phyloP scores from a whole-genome alignment of 64 coral and sea anemone genomes.

The Montipora foliosa region DNA sequence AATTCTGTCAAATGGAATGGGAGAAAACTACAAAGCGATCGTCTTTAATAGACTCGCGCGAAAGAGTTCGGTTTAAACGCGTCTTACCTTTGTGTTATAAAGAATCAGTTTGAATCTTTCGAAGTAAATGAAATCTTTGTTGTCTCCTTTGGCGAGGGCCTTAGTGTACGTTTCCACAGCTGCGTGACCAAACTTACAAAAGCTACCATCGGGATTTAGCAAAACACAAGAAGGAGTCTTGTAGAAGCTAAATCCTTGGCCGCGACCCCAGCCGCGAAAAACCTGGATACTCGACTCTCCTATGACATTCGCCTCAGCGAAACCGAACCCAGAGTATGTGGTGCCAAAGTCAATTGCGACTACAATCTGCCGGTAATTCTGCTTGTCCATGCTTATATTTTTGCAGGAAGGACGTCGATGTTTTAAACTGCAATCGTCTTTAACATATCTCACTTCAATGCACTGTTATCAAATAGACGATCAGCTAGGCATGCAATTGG shows the following conservation, averaged over 20 bases:
- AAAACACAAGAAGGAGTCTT: conserved; percentile 71
- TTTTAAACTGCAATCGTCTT: not conserved
- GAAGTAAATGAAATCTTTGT: conserved; percentile 57
- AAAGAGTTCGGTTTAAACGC: not conserved
- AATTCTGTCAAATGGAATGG: too few relatives aligned
- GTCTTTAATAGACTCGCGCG: not conserved
- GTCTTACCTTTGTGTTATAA: conserved; percentile 73
- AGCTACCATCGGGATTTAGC: conserved; percentile 48
- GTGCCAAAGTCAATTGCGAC: conserved; percentile 71
- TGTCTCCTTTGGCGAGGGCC: conserved; percentile 55
- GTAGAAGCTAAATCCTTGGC: conserved; percentile 78
- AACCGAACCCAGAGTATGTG: conserved; percentile 68
- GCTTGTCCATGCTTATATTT: not conserved
- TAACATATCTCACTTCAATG: not conserved
- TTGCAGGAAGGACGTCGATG: not conserved
- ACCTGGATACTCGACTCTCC: conserved; percentile 62
- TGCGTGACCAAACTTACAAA: conserved; percentile 67
- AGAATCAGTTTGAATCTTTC: conserved; percentile 72
- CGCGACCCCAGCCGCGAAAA: conserved; percentile 72
- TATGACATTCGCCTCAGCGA: conserved; percentile 51
- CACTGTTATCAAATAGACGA: not conserved
- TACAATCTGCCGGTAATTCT: not conserved
- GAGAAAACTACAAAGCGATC: too few relatives aligned
- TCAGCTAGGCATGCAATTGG: not conserved
- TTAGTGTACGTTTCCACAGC: conserved; percentile 69